Base-by-base conservation (phyloP, 2,888 invertebrate species). In the Hoplodrina blanda region DNA sequence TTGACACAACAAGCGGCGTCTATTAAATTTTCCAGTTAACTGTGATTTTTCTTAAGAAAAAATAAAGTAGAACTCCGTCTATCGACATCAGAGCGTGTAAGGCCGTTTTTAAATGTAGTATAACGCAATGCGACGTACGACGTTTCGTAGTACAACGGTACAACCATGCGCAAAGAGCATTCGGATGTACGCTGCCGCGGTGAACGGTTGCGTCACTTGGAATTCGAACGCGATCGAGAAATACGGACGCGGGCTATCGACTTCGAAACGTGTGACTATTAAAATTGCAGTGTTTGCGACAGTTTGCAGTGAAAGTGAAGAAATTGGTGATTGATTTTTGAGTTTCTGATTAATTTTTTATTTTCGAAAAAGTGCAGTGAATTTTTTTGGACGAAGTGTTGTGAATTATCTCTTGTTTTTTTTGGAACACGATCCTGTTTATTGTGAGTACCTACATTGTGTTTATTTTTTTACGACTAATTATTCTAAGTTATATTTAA, bases 41-140 rank as follows among this genome's bases (percentile, higher is more conserved):
- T 67, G 62, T 74, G 75, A 69, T 78, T 79, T 79, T 75, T 77
- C 62, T 66, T 55, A 46, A 62, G 61, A 61, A 70, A 73, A 66
- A 70, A 57, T 17, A 54, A 46, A 61, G 41, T 72, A 49, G 49
- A 57, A 25, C 52, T 54, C 33, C 60, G 82, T 81, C 67, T 82
- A 85, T 85, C 80, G 82, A 85, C 83, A 77, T 70, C 77, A 69
- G 65, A 72, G 71, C 63, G 62, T 81, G 82, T 91, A 91, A 88
- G 91, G 89, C 87, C 80, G 89, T 82, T 91, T 92, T 92, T 82
- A 83, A 87, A 87, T 87, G 84, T 86, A 88, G 88, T 78, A 70
- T 93, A 95, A 94, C 95, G 95, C 95, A 95, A 82, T 95, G 95
- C 95, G 95, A 93, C 95, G 91, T 95, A 95, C 90, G 94, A 81